Conservation (phyloP, 2,888 invertebrate genomes). For the Sphaeridia pumilis region DNA sequence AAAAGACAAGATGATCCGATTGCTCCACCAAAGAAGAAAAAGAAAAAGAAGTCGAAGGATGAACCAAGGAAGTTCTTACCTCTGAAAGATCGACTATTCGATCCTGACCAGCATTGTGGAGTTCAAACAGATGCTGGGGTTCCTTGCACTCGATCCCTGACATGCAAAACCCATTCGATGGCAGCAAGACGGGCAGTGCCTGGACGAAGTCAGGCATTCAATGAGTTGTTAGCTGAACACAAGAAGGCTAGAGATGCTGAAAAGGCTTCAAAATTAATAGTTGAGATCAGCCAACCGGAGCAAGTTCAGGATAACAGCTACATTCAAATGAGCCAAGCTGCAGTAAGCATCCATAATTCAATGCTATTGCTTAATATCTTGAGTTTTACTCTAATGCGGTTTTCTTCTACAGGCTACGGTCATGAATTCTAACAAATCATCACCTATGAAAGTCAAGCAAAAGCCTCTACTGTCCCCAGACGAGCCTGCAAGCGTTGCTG, state of each 20-base stretch:
- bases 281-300: conserved; percentile 5
- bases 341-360: too few species aligned
- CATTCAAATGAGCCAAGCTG: background rate
- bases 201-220: conserved; percentile 61
- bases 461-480: too few species aligned
- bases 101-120: conserved; percentile 73
- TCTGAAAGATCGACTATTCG: conserved; percentile 53
- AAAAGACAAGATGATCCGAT: conserved; percentile 12
- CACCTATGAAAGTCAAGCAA: too few species aligned
- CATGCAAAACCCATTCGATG: conserved; percentile 52
- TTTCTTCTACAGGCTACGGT: too few species aligned
- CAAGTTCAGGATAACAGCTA: too few species aligned
- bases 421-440: too few species aligned
- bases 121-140: conserved; percentile 56
- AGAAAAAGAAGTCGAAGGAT: conserved; percentile 39
- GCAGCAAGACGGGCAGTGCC: conserved; percentile 56
- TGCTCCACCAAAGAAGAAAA: conserved; percentile 26
- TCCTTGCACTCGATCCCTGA: conserved; percentile 67
- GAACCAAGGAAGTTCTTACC: conserved; percentile 33
- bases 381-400: too few species aligned
- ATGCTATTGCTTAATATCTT: too few species aligned
- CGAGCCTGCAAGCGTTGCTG: too few species aligned
- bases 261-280: conserved; percentile 31
- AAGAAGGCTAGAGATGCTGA: conserved; percentile 50
- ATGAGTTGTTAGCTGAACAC: conserved; percentile 60